Evolutionary conservation across 1,140 invertebrate species (phyloP).

Genomic region (Ceratina calcarata): DNA sequence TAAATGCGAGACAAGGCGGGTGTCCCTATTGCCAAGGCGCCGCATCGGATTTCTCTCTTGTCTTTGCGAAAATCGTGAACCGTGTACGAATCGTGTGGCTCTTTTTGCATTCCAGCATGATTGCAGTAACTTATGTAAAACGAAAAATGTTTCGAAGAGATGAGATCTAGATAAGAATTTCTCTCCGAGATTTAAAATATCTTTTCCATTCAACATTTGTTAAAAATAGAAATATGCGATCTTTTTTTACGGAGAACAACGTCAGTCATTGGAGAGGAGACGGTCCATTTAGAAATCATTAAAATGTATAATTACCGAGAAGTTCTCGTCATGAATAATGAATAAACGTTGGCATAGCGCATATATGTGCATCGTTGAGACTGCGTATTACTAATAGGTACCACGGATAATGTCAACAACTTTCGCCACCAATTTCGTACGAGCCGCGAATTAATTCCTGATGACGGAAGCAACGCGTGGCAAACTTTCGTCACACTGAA

Average conservation of each 20-base stretch:
- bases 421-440: constrained; percentile 56
- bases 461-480: not conserved
- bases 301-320: constrained; percentile 42
- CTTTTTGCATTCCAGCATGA: constrained; percentile 29
- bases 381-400: not conserved
- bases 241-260: not conserved
- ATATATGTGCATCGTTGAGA: no score
- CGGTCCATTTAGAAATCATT: constrained; percentile 48
- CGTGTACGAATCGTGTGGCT: no score
- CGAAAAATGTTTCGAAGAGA: no score
- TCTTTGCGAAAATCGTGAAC: not conserved
- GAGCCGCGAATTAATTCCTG: constrained; percentile 10
- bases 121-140: no score
- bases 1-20: not conserved
- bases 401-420: constrained; percentile 52
- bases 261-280: not conserved
- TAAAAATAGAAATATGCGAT: no score
- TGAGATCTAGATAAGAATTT: no score
- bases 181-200: no score
- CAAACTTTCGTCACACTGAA: not conserved
- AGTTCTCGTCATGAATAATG: constrained; percentile 49
- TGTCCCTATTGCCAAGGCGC: not conserved
- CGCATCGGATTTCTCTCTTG: not conserved
- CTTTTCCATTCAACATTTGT: no score
- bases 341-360: constrained; percentile 23